phyloP scores from a whole-genome alignment of 1,140 invertebrate species.

The Ladona fulva region DNA sequence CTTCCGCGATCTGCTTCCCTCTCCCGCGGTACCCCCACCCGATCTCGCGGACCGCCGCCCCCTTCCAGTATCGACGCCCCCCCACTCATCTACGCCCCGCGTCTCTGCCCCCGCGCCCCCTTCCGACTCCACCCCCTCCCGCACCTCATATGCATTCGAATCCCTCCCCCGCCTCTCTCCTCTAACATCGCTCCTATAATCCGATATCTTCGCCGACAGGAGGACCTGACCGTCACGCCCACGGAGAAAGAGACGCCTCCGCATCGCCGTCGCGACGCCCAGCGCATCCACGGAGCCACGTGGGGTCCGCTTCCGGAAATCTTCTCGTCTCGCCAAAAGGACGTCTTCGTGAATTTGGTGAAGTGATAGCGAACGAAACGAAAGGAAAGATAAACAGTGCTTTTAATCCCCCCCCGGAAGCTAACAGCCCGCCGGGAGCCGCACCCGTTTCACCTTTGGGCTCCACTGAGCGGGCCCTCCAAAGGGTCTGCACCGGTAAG shows the following conservation, averaged over 20 bases:
- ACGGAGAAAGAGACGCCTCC: too few relatives aligned
- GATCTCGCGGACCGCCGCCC: not conserved
- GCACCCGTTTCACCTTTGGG: not conserved
- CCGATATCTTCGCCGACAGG: too few relatives aligned
- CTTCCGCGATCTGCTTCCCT: not conserved
- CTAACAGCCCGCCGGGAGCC: not conserved
- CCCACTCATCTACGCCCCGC: too few relatives aligned
- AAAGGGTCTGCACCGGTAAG: not conserved
- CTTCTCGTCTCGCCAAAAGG: not conserved
- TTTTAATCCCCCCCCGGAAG: not conserved
- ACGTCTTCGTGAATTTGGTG: too few relatives aligned
- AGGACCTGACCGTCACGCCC: too few relatives aligned
- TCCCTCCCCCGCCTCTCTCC: slow-evolving; percentile 1
- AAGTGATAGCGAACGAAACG: too few relatives aligned
- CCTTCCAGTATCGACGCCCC: not conserved
- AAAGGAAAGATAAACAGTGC: too few relatives aligned
- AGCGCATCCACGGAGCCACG: not conserved
- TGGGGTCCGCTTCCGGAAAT: not conserved
- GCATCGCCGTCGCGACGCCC: not conserved
- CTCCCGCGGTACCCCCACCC: too few relatives aligned
- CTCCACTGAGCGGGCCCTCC: not conserved
- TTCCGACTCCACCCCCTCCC: too few relatives aligned
- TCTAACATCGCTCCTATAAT: too few relatives aligned
- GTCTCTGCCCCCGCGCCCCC: too few relatives aligned
- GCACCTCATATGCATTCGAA: not conserved